Base-by-base conservation (phyloP, 2,888 invertebrate genomes). In the Zhengitettix transpicula region DNA sequence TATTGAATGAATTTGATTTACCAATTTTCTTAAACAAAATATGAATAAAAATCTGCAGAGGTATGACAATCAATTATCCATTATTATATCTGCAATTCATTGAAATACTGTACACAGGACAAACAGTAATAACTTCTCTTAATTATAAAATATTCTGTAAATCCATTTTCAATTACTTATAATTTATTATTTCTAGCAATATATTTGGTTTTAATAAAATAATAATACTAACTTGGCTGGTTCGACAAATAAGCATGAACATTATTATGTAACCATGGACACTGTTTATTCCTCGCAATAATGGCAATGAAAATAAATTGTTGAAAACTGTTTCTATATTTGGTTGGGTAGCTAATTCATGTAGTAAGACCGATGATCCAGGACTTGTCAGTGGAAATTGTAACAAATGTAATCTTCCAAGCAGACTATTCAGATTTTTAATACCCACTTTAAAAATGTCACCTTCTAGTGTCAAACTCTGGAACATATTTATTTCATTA, bases 221-320 rank as follows among this genome's bases (percentile, higher is more conserved):
- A 55, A 55, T 60, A 8, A 53, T 12, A 62, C 68, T 65, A 67
- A 76, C 77, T 73, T 87, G 88, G 12, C 85, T 84, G 47, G 88
- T 87, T 42, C 88, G 81, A 66, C 89, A 89, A 7, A 89, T 84
- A 68, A 88, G 85, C 1, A 87, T 86, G 68, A 90, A 84, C 87
- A 89, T 89, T 56, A 85, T 82, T n/a, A 89, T 84, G 69, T 88
- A 87, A 40, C 89, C 87, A 69, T 90, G 89, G 7, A 86, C 87
- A 16, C 88, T 85, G 56, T 85, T 82, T 81, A 90, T 84, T 1
- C 84, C 81, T 70, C 89, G 89, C 44, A 89, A 73, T 10, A 89
- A 73, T 0, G 89, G 89, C 0, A 89, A 89, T 15, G 84, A 81
- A 9, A 79, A 77, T 2, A 84, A 81, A 65, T 81, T 83, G 55